Evolutionary conservation across 2,113 vertebrate genomes (phyloP).

Genomic region (Rattus norvegicus): GRCr8 NC_086028.1:45423001-45423500

Average conservation of each 20-base stretch:
- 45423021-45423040: background rate
- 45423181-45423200: background rate
- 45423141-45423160: background rate
- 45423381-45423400: background rate
- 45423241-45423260: slow-evolving; percentile 31
- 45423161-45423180: background rate
- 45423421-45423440: background rate
- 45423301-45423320: background rate
- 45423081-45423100: background rate
- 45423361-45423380: rapidly evolving
- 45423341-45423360: background rate
- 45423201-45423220: background rate
- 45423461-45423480: background rate
- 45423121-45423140: background rate
- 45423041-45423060: no score
- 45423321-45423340: slow-evolving; percentile 21
- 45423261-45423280: background rate
- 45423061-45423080: background rate
- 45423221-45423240: background rate
- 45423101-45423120: background rate
- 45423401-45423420: background rate
- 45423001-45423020: slow-evolving; percentile 37
- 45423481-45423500: background rate
- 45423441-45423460: background rate
- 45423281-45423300: slow-evolving; percentile 46